These are phyloP conservation scores for Eilema griseolum DNA, from an alignment of 2,888 invertebrate genomes.

Conservation along the genomic window DNA sequence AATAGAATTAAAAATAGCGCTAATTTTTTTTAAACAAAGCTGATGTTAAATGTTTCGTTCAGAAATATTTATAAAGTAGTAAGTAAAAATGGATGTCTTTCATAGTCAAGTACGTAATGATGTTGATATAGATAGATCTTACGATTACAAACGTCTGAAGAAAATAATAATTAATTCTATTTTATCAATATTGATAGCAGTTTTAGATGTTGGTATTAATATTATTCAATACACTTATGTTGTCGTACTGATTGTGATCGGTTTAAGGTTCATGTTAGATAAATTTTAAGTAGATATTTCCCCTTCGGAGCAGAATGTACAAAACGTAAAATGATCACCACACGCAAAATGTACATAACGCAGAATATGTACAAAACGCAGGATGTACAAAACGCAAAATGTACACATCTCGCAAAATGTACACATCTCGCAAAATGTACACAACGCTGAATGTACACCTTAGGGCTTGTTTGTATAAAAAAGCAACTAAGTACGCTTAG, in stretches of 20 bases:
- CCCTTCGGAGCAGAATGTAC: no score
- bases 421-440: no score
- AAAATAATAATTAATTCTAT: background rate
- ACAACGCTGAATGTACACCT: no score
- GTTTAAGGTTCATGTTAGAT: slow-evolving; percentile 11
- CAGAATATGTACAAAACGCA: no score
- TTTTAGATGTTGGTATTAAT: slow-evolving; percentile 16
- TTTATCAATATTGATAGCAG: background rate
- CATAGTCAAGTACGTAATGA: background rate
- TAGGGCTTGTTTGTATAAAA: no score
- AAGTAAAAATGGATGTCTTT: background rate
- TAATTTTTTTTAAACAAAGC: background rate
- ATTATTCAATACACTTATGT: slow-evolving; percentile 15
- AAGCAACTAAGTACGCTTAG: no score
- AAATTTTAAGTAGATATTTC: slow-evolving; percentile 13
- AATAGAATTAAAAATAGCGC: slow-evolving; percentile 7
- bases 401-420: no score
- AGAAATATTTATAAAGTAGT: background rate
- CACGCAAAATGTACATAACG: no score
- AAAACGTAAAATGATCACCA: no score
- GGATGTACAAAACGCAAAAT: no score
- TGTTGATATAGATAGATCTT: background rate
- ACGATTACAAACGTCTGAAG: background rate
- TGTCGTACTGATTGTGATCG: slow-evolving; percentile 10
- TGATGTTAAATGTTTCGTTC: background rate